Conservation (phyloP, 2,888 invertebrate genomes). For the Pristionchus mayeri region DNA sequence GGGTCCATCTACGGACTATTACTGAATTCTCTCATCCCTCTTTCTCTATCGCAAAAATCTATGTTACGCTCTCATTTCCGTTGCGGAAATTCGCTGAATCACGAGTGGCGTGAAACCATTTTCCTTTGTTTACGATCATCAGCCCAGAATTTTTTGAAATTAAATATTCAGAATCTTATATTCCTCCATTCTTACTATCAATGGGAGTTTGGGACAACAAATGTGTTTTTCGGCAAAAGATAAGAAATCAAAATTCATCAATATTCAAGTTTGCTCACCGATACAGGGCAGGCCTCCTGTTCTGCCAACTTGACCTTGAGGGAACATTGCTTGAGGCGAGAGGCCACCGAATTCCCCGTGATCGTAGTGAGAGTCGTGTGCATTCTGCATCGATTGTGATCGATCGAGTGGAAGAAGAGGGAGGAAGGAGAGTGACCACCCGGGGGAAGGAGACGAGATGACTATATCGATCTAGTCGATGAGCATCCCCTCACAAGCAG, state of each 20-base stretch:
- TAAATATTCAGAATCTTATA: no score
- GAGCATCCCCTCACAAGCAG: neutral
- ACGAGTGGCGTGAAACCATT: no score
- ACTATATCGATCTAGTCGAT: neutral
- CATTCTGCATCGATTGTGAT: conserved; percentile 22
- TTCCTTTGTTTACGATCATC: no score
- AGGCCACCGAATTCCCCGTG: conserved; percentile 2
- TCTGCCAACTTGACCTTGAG: conserved; percentile 11
- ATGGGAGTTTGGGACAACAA: no score
- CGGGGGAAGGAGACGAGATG: neutral
- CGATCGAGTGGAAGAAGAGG: neutral
- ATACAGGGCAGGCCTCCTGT: neutral
- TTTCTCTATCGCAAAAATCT: neutral
- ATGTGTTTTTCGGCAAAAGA: no score
- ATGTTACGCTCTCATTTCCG: neutral
- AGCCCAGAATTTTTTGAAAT: no score
- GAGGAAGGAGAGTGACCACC: neutral
- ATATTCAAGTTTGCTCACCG: neutral
- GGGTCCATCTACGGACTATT: neutral
- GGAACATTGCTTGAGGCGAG: conserved; percentile 30
- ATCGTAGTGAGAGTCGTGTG: neutral
- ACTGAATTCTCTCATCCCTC: no score
- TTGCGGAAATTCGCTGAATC: neutral
- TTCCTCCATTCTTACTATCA: no score
- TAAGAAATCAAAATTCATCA: no score